Percentiles rank a stretch among this genome's conserved stretches.
These are phyloP conservation scores for Nephrotoma flavescens DNA, from an alignment of 2,888 invertebrate species.

Conservation along the genomic window DNA sequence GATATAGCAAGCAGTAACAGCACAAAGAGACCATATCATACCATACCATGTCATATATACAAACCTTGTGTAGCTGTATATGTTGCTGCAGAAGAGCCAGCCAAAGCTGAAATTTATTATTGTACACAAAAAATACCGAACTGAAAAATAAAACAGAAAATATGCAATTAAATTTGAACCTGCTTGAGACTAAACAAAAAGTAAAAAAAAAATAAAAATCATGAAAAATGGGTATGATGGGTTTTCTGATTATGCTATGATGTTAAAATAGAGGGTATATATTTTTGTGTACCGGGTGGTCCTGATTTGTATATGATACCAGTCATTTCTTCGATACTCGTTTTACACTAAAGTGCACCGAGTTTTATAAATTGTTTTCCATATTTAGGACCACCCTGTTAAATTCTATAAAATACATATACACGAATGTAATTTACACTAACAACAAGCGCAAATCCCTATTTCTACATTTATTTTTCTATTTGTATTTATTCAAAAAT, in stretches of 20 bases:
- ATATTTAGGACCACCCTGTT: background rate
- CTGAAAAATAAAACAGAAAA: background rate
- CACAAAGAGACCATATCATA: background rate
- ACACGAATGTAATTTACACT: background rate
- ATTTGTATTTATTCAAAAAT: background rate
- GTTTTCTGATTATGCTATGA: background rate
- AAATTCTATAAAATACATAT: background rate
- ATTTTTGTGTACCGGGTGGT: background rate
- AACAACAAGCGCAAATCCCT: background rate
- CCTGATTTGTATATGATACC: background rate
- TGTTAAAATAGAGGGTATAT: background rate
- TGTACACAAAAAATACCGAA: background rate
- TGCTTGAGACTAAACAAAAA: background rate
- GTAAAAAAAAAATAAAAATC: background rate
- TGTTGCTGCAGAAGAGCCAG: background rate
- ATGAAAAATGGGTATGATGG: background rate
- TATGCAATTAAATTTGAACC: background rate
- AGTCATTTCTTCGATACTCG: background rate
- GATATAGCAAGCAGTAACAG: background rate
- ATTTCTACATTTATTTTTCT: background rate
- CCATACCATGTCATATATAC: background rate
- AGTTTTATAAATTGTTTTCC: too few species aligned
- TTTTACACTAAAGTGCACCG: too few species aligned
- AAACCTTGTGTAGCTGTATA: background rate
- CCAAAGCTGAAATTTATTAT: background rate